Conservation (phyloP, 2,797 vertebrate species). For the Halcyon chelicuti region DNA sequence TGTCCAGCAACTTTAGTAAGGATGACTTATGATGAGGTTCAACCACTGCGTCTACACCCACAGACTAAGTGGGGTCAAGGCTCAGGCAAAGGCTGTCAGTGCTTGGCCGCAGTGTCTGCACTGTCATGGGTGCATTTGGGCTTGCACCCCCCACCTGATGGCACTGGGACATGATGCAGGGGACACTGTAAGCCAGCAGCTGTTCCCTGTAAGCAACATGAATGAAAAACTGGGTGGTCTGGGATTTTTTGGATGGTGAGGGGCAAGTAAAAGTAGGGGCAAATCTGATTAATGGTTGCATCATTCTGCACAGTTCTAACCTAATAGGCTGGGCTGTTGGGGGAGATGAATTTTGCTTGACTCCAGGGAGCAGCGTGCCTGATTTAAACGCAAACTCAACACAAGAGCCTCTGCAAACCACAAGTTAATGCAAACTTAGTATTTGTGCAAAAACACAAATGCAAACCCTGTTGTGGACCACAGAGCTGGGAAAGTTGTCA, state of each 20-base stretch:
- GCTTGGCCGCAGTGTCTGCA: accelerated
- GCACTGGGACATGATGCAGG: accelerated
- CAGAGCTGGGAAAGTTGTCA: neutral
- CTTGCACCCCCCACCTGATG: neutral
- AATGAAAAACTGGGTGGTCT: neutral
- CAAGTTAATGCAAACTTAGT: neutral
- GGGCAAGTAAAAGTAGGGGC: too few species aligned
- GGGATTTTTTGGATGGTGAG: accelerated
- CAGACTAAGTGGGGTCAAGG: too few species aligned
- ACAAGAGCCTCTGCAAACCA: neutral
- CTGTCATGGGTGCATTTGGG: accelerated
- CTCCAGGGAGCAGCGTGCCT: neutral
- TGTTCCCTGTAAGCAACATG: too few species aligned
- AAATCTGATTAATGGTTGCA: neutral
- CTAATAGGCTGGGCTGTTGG: neutral
- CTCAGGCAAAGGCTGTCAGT: too few species aligned
- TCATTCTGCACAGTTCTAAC: neutral
- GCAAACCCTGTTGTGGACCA: neutral
- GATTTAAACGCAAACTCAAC: neutral
- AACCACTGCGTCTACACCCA: too few species aligned
- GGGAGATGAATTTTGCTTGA: neutral
- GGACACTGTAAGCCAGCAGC: neutral
- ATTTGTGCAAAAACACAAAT: neutral
- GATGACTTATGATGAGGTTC: accelerated
- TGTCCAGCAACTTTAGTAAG: neutral